phyloP scores from a whole-genome alignment of 2,113 vertebrate genomes.

The Rhea americana region DNA sequence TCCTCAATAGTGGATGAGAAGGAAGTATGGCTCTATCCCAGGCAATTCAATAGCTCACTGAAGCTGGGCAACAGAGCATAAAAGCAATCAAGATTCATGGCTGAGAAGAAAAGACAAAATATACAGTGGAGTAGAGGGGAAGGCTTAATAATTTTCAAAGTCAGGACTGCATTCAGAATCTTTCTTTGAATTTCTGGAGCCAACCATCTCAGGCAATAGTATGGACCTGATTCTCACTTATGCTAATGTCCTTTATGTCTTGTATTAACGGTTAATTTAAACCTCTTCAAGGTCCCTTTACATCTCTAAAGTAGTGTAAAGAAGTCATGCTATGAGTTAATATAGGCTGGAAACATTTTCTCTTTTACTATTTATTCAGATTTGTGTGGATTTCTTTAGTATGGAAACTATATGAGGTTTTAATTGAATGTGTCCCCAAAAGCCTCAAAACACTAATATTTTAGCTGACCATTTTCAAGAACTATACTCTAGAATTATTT shows the following conservation, averaged over 20 bases:
- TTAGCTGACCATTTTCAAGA: background rate
- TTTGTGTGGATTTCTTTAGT: constrained; percentile 19
- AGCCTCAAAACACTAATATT: constrained; percentile 26
- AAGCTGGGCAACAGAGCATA: background rate
- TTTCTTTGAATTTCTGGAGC: background rate
- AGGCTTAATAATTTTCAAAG: background rate
- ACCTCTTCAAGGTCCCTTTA: constrained; percentile 8
- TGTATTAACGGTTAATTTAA: constrained; percentile 32
- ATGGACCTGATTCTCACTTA: background rate
- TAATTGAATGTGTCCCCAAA: constrained; percentile 40
- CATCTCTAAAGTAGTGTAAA: background rate
- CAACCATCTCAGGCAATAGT: background rate
- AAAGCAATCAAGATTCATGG: background rate
- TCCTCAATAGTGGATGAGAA: background rate
- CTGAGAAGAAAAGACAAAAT: background rate
- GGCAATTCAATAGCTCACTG: background rate
- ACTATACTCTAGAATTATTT: constrained; percentile 3
- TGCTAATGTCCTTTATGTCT: background rate
- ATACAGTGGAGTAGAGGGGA: background rate
- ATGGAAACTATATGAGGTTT: constrained; percentile 1
- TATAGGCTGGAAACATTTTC: constrained; percentile 9
- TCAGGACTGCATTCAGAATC: background rate
- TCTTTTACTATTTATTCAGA: background rate
- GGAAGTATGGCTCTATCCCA: background rate
- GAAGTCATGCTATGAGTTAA: background rate